Percentiles rank a stretch among this genome's conserved stretches.
Conservation (phyloP, 2,888 invertebrate genomes). For the Mesoligia furuncula region DNA sequence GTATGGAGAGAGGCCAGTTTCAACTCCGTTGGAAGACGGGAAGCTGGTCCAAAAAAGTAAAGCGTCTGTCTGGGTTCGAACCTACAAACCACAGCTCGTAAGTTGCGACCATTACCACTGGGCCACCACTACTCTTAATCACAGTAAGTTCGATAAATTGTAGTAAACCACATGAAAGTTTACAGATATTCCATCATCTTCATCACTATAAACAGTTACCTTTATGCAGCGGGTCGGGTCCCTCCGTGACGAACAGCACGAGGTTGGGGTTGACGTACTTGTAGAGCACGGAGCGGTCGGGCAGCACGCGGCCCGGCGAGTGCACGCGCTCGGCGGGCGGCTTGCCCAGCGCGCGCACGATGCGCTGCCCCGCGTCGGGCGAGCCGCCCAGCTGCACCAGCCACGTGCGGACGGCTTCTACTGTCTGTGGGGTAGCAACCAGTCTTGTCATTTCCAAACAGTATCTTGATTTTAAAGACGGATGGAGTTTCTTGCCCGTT, state of each 20-base stretch:
- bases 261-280: slow-evolving; percentile 99
- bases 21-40: no score
- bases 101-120: no score
- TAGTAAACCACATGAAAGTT: background rate
- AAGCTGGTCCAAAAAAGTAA: no score
- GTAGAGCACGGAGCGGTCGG: slow-evolving; percentile 98
- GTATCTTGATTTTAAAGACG: background rate
- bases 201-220: slow-evolving; percentile 73
- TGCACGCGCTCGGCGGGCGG: slow-evolving; percentile 94
- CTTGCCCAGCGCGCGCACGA: slow-evolving; percentile 92
- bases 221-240: slow-evolving; percentile 94
- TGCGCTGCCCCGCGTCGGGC: slow-evolving; percentile 89
- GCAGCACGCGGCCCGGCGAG: slow-evolving; percentile 98
- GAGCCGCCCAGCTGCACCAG: slow-evolving; percentile 92
- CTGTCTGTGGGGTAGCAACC: slow-evolving; percentile 78
- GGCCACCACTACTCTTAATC: no score
- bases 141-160: background rate
- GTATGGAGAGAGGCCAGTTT: no score
- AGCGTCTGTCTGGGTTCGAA: no score
- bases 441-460: background rate
- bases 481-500: background rate
- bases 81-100: no score
- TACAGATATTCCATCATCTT: background rate
- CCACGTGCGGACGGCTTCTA: slow-evolving; percentile 93
- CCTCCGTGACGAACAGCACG: slow-evolving; percentile 95